Evolutionary conservation across 1,140 invertebrate genomes (phyloP).

Genomic region (Ruditapes philippinarum): DNA sequence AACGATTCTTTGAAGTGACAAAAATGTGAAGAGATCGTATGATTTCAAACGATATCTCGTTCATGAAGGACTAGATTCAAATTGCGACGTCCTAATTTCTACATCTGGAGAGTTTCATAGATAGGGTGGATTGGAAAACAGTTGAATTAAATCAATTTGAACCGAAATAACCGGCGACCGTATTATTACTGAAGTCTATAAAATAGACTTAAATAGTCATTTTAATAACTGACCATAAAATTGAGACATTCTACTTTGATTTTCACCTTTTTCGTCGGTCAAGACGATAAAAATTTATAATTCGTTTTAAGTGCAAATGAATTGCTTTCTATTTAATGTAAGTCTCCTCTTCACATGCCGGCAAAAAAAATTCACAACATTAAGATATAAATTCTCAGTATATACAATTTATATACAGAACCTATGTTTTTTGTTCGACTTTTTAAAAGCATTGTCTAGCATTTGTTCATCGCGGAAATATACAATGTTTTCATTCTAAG

Average conservation of each 20-base stretch:
- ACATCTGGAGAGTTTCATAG: not conserved
- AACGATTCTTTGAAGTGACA: conserved; percentile 10
- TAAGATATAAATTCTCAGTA: too few species aligned
- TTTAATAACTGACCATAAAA: conserved; percentile 37
- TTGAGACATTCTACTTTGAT: conserved; percentile 24
- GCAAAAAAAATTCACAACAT: too few species aligned
- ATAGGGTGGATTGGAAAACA: not conserved
- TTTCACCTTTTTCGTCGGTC: conserved; percentile 30
- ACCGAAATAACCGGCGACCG: conserved; percentile 4
- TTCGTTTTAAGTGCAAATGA: not conserved
- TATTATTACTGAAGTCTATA: not conserved
- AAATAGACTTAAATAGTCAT: not conserved
- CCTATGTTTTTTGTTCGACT: too few species aligned
- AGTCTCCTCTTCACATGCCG: too few species aligned
- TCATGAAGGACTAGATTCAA: not conserved
- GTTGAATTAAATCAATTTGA: conserved; percentile 16
- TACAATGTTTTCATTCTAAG: too few species aligned
- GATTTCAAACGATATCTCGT: not conserved
- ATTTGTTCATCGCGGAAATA: too few species aligned
- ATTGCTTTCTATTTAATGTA: not conserved
- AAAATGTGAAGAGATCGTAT: not conserved
- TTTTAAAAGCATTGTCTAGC: too few species aligned
- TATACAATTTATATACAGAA: too few species aligned
- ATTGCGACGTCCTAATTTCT: not conserved
- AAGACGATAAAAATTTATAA: conserved; percentile 11